Evolutionary conservation across 2,888 invertebrate genomes (phyloP).

Genomic region (Achlya flavicornis): DNA sequence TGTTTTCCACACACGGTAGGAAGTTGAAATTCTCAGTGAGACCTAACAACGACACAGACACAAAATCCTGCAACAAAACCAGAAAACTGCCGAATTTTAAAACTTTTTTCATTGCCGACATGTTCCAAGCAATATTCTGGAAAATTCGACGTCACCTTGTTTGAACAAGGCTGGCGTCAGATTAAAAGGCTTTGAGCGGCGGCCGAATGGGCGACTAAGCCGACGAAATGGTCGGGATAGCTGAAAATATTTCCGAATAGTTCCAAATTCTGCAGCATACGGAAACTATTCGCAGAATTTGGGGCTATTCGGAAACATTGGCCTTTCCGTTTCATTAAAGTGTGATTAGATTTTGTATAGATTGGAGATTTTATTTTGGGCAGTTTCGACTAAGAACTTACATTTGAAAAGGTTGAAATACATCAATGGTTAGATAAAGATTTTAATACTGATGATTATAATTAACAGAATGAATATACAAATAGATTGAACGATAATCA

Average conservation of each 20-base stretch:
- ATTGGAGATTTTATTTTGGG: not conserved
- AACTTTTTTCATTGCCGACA: not conserved
- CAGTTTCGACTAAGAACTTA: too few species aligned
- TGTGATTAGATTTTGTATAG: not conserved
- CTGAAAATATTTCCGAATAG: not conserved
- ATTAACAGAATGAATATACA: too few species aligned
- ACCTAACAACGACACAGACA: not conserved
- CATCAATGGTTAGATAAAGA: too few species aligned
- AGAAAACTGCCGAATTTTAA: not conserved
- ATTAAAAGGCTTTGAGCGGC: not conserved
- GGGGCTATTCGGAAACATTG: too few species aligned
- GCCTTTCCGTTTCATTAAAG: not conserved
- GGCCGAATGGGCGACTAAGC: not conserved
- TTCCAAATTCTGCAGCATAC: not conserved
- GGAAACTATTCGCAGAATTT: too few species aligned
- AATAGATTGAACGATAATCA: too few species aligned
- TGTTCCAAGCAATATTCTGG: constrained; percentile 1
- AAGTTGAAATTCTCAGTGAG: too few species aligned
- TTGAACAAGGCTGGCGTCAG: not conserved
- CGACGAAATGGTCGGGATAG: not conserved
- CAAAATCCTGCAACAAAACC: not conserved
- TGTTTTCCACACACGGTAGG: too few species aligned
- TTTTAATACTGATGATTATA: too few species aligned
- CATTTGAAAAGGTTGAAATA: too few species aligned
- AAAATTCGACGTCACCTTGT: not conserved